Conservation (phyloP, 2,113 vertebrate species). For the Phrynosoma blainvillii region DNA sequence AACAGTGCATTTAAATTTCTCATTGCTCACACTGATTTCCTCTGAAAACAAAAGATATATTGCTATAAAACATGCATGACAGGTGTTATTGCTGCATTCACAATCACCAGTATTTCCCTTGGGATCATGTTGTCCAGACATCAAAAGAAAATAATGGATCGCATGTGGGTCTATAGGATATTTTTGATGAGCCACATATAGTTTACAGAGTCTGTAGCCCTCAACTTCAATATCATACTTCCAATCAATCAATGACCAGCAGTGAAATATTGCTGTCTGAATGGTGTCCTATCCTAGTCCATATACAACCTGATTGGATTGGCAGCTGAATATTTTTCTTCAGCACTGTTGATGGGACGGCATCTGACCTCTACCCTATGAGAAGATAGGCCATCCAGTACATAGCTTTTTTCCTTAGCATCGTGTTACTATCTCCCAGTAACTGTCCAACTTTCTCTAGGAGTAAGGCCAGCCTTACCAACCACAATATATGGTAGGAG, state of each 20-base stretch:
- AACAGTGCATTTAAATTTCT: constrained; percentile 43
- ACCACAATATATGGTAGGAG: too few relatives aligned
- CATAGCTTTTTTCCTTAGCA: too few relatives aligned
- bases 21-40: constrained; percentile 22
- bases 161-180: constrained; percentile 2
- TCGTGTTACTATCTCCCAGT: too few relatives aligned
- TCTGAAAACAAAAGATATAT: constrained; percentile 41
- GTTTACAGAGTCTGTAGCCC: neutral
- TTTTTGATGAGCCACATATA: neutral
- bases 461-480: too few relatives aligned
- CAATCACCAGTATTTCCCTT: constrained; percentile 20
- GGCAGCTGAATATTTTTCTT: neutral
- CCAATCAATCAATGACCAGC: neutral
- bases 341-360: neutral
- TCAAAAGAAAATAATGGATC: neutral
- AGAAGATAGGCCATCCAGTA: too few relatives aligned
- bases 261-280: neutral
- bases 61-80: constrained; percentile 39
- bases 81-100: constrained; percentile 37
- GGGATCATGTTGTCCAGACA: neutral
- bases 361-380: too few relatives aligned
- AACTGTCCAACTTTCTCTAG: too few relatives aligned
- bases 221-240: neutral
- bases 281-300: neutral
- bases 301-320: neutral